Evolutionary conservation across 1,140 invertebrate species (phyloP), one percentile per base, ranked within the genome.

Genomic region (Gonatopus flavifemur): DNA sequence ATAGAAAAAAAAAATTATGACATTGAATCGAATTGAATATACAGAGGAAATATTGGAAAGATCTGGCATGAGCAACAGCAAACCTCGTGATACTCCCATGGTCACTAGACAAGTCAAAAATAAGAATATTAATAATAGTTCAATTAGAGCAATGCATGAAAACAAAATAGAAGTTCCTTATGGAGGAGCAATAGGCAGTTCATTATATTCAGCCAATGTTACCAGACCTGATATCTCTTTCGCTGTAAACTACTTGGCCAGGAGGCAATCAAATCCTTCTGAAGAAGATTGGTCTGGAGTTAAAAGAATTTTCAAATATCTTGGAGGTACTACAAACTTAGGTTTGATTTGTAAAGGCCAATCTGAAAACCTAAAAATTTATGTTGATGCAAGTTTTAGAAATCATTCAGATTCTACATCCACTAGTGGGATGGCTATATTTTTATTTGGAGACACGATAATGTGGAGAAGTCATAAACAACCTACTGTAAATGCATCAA

Each of bases 171-270:
- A 54, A n/a, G 38, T 55, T 4, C 55, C 55, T 18, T 72, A 59
- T 47, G 31, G 57, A 44, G 61, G 66, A 52, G 39, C 56, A 7
- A 59, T 76, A 25, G 63, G 71, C 19, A 37, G 57, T 15, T 49
- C 76, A 16, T 36, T 76, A 16, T 76, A 67, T 49, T 12, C 66
- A 18, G 20, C 67, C 0, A 40, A 57, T n/a, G 49, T 37, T 22
- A 71, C 70, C 3, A 52, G 71, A 52, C 74, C 73, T 9, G 69
- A 77, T 46, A 72, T 77, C 15, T 16, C 55, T 5, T 72, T 54
- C 59, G 57, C 67, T 2, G 62, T 68, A 24, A 64, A 55, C 37
- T 49, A 20, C 12, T 33, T 66, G 16, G 30, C 62, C 15, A 48
- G 43, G 22, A 19, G 38, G 40, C 72, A 59, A 21, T 25, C 19